phyloP scores from a whole-genome alignment of 1,140 invertebrate species.

The Brachionus angularis region DNA sequence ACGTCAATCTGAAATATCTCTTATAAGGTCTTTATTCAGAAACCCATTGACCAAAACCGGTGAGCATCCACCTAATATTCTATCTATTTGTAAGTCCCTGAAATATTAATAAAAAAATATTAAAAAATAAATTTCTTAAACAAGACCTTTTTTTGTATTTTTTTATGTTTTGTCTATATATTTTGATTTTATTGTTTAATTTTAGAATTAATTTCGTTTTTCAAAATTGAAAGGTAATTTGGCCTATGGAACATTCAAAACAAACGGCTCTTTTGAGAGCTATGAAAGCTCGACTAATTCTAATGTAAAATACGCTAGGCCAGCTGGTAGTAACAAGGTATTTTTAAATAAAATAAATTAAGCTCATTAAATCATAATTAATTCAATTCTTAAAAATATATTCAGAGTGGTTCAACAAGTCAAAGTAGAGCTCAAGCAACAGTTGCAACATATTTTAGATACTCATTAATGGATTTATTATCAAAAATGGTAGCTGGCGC shows the following conservation, averaged over 20 bases:
- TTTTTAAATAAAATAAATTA: slow-evolving; percentile 13
- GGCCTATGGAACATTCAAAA: slow-evolving; percentile 45
- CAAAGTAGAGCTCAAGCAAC: slow-evolving; percentile 78
- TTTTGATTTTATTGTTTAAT: not conserved
- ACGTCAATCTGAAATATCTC: slow-evolving; percentile 68
- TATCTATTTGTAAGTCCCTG: slow-evolving; percentile 46
- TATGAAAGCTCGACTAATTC: slow-evolving; percentile 28
- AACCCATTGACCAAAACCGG: slow-evolving; percentile 76
- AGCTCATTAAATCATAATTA: not conserved
- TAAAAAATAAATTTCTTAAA: slow-evolving; percentile 12
- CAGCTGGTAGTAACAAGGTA: slow-evolving; percentile 44
- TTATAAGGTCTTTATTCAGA: slow-evolving; percentile 72
- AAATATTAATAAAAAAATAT: too few relatives aligned
- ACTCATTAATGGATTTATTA: slow-evolving; percentile 75
- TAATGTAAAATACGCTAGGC: slow-evolving; percentile 31
- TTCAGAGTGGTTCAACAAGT: slow-evolving; percentile 65
- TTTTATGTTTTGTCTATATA: not conserved
- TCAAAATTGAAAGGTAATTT: slow-evolving; percentile 52
- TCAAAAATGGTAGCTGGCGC: slow-evolving; percentile 72
- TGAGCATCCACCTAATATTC: slow-evolving; percentile 60
- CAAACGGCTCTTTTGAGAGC: slow-evolving; percentile 25
- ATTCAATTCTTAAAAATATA: not conserved
- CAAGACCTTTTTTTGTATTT: not conserved
- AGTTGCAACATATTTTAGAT: slow-evolving; percentile 76
- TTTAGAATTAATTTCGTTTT: not conserved